Evolutionary conservation across 2,113 vertebrate species (phyloP).

Genomic region (Mus pahari): DNA sequence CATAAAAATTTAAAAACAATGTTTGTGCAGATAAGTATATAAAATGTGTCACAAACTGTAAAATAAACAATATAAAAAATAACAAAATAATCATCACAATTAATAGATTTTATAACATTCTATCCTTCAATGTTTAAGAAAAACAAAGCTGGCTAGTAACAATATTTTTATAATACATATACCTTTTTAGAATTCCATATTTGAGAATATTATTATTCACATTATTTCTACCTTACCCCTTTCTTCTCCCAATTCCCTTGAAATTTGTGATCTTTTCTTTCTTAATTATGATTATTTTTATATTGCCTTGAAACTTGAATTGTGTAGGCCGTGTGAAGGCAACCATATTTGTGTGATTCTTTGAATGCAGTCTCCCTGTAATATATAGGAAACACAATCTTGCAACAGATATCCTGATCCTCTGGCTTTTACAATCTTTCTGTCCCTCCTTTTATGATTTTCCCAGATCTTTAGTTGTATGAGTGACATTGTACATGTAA

Average conservation of each 20-base stretch:
- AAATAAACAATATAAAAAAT: not conserved
- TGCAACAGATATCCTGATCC: not conserved
- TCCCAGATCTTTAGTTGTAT: not conserved
- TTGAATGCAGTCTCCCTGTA: not conserved
- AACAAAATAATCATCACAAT: not conserved
- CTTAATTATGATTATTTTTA: not conserved
- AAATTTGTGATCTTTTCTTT: not conserved
- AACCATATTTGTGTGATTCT: not conserved
- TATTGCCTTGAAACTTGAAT: not conserved
- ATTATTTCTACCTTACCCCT: not conserved
- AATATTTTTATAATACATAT: not conserved
- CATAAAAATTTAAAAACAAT: not conserved
- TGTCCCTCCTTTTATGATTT: not conserved
- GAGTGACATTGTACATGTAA: not conserved
- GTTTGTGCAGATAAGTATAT: not conserved
- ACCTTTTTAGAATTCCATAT: not conserved
- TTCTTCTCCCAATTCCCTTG: not conserved
- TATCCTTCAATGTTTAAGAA: not conserved
- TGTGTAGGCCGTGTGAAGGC: not conserved
- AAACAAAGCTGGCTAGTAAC: not conserved
- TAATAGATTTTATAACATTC: not conserved
- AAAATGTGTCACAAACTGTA: not conserved
- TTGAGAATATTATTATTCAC: not conserved
- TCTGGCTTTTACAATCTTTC: not conserved
- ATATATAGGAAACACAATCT: not conserved